Evolutionary conservation across 2,797 vertebrate genomes (phyloP).

Genomic region (Clarias fuscus): DNA sequence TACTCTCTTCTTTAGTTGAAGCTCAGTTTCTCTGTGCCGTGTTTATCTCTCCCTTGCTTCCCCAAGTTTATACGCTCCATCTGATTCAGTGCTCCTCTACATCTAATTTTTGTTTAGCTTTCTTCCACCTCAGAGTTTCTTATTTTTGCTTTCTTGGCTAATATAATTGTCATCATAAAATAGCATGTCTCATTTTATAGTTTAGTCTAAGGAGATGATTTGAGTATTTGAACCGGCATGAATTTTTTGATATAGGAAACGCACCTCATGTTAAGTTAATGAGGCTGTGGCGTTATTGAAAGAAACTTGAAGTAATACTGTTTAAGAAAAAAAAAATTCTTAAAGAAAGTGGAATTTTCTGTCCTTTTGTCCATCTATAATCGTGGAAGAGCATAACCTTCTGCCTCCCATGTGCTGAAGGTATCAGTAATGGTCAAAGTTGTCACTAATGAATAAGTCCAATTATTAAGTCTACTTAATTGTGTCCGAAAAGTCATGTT

Average conservation of each 20-base stretch:
- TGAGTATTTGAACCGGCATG: neutral
- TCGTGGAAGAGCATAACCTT: slow-evolving; percentile 77
- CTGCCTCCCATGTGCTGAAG: slow-evolving; percentile 60
- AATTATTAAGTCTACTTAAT: slow-evolving; percentile 22
- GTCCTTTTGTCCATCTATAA: slow-evolving; percentile 69
- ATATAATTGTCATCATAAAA: no score
- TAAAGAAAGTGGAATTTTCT: no score
- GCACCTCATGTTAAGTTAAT: no score
- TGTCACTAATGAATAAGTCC: slow-evolving; percentile 60
- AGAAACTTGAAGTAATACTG: neutral
- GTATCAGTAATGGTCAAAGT: slow-evolving; percentile 27
- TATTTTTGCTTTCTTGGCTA: neutral
- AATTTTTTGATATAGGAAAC: neutral
- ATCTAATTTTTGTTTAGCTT: neutral
- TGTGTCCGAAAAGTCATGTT: slow-evolving; percentile 4
- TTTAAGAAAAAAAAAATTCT: slow-evolving; percentile 66
- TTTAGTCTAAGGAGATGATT: neutral
- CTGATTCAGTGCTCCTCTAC: neutral
- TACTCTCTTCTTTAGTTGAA: slow-evolving; percentile 40
- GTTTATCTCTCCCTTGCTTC: neutral
- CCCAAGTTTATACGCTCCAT: neutral
- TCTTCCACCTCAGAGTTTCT: neutral
- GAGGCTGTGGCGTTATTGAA: neutral
- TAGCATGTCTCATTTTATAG: neutral
- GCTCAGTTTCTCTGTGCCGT: neutral